phyloP scores from a whole-genome alignment of 2,888 invertebrate species.

The Tachystola acroxantha region DNA sequence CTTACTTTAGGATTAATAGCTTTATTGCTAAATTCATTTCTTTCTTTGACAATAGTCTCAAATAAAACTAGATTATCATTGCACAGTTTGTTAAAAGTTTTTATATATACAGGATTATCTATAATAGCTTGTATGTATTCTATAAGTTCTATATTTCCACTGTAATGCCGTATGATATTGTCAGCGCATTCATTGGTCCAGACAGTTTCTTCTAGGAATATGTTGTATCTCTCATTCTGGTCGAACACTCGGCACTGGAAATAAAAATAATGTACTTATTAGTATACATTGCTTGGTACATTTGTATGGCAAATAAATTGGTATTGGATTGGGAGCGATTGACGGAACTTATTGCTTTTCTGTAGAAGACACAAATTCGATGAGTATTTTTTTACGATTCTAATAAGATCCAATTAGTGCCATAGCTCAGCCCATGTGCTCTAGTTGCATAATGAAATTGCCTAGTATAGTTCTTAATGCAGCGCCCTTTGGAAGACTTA shows the following conservation, averaged over 20 bases:
- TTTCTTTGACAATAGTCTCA: slow-evolving; percentile 19
- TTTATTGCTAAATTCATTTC: slow-evolving; percentile 10
- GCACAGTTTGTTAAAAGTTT: slow-evolving; percentile 35
- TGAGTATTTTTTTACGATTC: too few relatives aligned
- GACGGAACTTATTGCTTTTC: too few relatives aligned
- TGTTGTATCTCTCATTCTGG: slow-evolving; percentile 80
- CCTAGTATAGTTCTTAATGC: too few relatives aligned
- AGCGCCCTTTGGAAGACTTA: too few relatives aligned
- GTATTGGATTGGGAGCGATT: too few relatives aligned
- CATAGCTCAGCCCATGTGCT: too few relatives aligned
- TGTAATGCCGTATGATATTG: slow-evolving; percentile 16
- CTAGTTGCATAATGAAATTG: too few relatives aligned
- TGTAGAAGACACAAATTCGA: too few relatives aligned
- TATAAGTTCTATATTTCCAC: neutral
- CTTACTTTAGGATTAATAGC: slow-evolving; percentile 40
- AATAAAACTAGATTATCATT: slow-evolving; percentile 31
- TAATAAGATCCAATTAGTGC: too few relatives aligned
- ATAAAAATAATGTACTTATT: neutral
- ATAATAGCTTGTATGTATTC: slow-evolving; percentile 17
- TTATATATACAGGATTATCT: slow-evolving; percentile 18
- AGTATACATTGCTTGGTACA: too few relatives aligned
- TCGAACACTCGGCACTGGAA: slow-evolving; percentile 80
- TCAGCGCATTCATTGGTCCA: slow-evolving; percentile 49
- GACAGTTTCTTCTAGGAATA: slow-evolving; percentile 73
- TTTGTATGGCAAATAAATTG: too few relatives aligned